Evolutionary conservation across 2,113 vertebrate species (phyloP), one percentile per base, ranked within the genome.

Genomic region (Amphiprion ocellaris): DNA sequence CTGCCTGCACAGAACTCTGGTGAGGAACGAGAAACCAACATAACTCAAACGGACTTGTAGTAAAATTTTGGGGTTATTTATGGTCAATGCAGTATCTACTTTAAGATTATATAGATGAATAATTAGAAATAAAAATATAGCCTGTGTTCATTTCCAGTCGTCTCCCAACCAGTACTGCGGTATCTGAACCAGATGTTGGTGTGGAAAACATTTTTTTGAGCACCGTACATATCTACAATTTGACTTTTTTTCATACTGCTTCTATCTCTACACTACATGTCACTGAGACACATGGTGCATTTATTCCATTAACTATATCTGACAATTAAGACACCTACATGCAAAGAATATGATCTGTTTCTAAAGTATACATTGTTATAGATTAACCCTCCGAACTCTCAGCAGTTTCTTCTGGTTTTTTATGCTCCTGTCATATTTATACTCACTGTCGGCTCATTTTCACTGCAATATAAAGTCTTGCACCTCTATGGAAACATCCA

Each of bases 71-170:
- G n/a, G 39, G n/a, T 21, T 47, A 65, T 60, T 33, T 14, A 81
- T 56, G n/a, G 44, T 16, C 9, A 52, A 21, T 54, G 76, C 41
- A 49, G 39, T 21, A 46, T 58, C 39, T 84, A 56, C 72, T 87
- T 70, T 47, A 62, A 58, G 59, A 63, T 53, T 23, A 52, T 15
- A 23, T 17, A 46, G 26, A 79, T 65, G 49, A 77, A 60, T 66
- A 63, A 67, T 77, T 44, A 59, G 33, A 65, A 72, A 72, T 41
- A 68, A 14, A 7, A 46, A 60, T n/a, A 62, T 39, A 54, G 26
- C 37, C 37, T 24, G 37, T n/a, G 30, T 21, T 49, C 49, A 55
- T 74, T 67, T 37, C 44, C 50, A 54, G 2, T 12, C 4, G 9
- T 53, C 46, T 65, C n/a, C 19, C n/a, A 47, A 17, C 21, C 30